Evolutionary conservation across 64 coral and sea anemone genomes (phyloP), one percentile per base, ranked within the genome.

Genomic region (Montipora capricornis): DNA sequence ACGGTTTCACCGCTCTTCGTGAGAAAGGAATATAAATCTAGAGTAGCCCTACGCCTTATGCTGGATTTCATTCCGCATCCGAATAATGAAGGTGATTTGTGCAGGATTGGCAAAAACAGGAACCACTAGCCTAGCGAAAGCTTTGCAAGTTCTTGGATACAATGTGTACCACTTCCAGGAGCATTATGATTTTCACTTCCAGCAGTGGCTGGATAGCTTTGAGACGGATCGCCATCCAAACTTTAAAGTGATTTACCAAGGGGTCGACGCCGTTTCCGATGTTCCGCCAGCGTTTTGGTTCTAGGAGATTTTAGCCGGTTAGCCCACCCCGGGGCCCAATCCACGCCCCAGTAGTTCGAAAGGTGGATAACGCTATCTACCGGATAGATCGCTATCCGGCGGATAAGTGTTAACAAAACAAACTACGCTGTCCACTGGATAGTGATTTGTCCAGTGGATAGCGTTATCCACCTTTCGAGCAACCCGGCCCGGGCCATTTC

Each of bases 31-130:
- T 29, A 29, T 29, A 29, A 29, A 29, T 29, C 29, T 29, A 29
- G 29, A 29, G 29, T 29, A 29, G 29, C 29, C 29, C 29, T 29
- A 29, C 29, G 29, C 29, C 29, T 29, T 29, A 29, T 29, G 29
- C 29, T 9, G 14, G 59, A 15, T 74, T 22, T 5, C 1, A 75
- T 26, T 76, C 24, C 68, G 22, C 2, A 4, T 76, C 73, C 12
- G n/a, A 76, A 76, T 26, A 76, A 82, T 82, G 79, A 82, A 82
- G 58, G 20, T 82, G 6, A 82, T 82, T 24, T 52, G 79, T 57
- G 79, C 79, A 19, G 79, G 79, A 19, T 62, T 82, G 49, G 17
- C 50, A 17, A 82, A 82, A 82, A 82, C 79, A 82, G 79, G 79
- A 44, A 82, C 79, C 49, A 82, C 6, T 20, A 57, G 49, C 17